Evolutionary conservation across 2,888 invertebrate species (phyloP).

Genomic region (Cosmia trapezina): DNA sequence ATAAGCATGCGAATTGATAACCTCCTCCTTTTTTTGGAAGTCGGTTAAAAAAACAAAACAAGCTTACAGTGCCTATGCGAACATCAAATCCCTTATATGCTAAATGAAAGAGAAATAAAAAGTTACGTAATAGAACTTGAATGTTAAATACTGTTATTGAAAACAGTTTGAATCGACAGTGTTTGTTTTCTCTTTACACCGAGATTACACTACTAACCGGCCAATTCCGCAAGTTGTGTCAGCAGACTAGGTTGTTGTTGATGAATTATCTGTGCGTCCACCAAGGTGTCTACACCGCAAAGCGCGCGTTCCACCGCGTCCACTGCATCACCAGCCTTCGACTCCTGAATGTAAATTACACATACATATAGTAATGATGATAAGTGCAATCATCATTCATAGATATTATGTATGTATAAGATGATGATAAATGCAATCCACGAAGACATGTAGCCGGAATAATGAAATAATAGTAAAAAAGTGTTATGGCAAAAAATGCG

Average conservation of each 20-base stretch:
- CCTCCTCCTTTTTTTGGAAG: too few relatives aligned
- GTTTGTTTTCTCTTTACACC: background rate
- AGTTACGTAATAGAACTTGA: too few relatives aligned
- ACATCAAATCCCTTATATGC: background rate
- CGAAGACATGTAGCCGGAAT: too few relatives aligned
- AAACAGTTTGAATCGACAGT: too few relatives aligned
- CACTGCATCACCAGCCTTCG: constrained; percentile 14
- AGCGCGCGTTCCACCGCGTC: constrained; percentile 59
- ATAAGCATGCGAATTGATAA: too few relatives aligned
- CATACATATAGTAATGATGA: too few relatives aligned
- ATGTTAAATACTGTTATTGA: background rate
- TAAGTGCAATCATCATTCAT: too few relatives aligned
- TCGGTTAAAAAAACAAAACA: background rate
- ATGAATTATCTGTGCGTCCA: constrained; percentile 34
- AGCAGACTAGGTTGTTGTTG: constrained; percentile 45
- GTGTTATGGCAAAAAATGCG: too few relatives aligned
- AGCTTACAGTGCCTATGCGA: background rate
- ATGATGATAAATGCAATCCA: too few relatives aligned
- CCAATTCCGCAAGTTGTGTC: constrained; percentile 53
- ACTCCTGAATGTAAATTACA: constrained; percentile 13
- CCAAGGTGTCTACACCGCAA: constrained; percentile 37
- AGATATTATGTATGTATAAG: too few relatives aligned
- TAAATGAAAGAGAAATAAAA: too few relatives aligned
- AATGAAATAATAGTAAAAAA: too few relatives aligned
- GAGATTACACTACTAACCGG: constrained; percentile 52